A percentile compares a stretch with the other conserved stretches of the same genome.
Conservation (phyloP, 1,140 invertebrate species). For the Drosophila ananassae region DNA sequence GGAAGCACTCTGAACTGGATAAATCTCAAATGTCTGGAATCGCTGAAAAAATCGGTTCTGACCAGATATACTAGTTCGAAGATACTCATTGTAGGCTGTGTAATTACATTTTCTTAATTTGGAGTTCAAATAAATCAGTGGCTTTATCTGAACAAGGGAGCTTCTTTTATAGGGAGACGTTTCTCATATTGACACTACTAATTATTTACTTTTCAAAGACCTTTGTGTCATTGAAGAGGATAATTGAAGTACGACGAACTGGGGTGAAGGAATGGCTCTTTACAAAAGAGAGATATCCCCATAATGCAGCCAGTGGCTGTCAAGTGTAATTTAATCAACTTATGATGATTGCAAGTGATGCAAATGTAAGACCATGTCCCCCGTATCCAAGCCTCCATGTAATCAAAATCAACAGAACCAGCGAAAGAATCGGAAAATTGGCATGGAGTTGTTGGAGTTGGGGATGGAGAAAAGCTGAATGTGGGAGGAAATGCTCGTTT, state of each 20-base stretch:
- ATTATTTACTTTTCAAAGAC: neutral
- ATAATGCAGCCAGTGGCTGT: conserved; percentile 32
- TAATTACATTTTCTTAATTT: conserved; percentile 45
- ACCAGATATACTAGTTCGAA: conserved; percentile 66
- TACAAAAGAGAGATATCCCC: conserved; percentile 35
- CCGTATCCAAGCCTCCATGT: conserved; percentile 26
- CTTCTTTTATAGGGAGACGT: conserved; percentile 4
- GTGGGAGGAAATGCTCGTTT: conserved; percentile 60
- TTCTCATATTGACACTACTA: neutral
- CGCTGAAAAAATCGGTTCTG: conserved; percentile 59
- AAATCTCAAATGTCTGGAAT: conserved; percentile 9
- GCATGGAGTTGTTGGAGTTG: conserved; percentile 23
- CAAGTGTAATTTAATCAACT: conserved; percentile 76
- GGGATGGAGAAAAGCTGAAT: conserved; percentile 5
- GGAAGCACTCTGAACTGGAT: conserved; percentile 42
- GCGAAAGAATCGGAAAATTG: conserved; percentile 36
- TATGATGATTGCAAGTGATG: conserved; percentile 67
- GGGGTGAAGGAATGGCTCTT: conserved; percentile 5
- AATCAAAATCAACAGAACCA: conserved; percentile 34
- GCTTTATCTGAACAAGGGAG: conserved; percentile 22
- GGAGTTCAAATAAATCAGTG: conserved; percentile 16
- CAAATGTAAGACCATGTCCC: conserved; percentile 22
- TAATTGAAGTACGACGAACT: neutral
- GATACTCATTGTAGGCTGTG: conserved; percentile 3
- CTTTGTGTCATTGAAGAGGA: neutral